A percentile compares a stretch with the other conserved stretches of the same genome.
phyloP scores from a whole-genome alignment of 2,888 invertebrate genomes.

The Drosophila phalerata region DNA sequence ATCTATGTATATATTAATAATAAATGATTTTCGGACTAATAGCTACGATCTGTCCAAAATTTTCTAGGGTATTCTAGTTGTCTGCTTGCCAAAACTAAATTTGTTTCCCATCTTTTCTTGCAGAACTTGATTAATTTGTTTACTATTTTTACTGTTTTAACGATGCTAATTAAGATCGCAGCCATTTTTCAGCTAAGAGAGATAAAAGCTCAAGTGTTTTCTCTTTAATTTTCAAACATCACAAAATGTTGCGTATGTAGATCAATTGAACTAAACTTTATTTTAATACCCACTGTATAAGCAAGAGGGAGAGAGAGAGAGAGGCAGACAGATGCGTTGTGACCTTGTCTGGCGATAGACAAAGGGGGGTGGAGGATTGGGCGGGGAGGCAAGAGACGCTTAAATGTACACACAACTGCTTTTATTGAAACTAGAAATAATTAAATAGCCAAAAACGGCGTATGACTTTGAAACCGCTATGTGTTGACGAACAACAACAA shows the following conservation, averaged over 20 bases:
- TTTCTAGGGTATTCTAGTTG: not conserved
- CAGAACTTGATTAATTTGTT: conserved; percentile 25
- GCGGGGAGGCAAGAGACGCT: conserved; percentile 9
- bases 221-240: not conserved
- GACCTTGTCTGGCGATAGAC: conserved; percentile 36
- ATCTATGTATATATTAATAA: too few species aligned
- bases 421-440: conserved; percentile 74
- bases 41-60: too few species aligned
- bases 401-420: conserved; percentile 42
- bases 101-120: not conserved
- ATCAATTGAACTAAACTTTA: conserved; percentile 3
- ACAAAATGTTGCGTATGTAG: not conserved
- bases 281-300: too few species aligned
- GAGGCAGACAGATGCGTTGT: conserved; percentile 23
- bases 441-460: conserved; percentile 72
- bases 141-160: conserved; percentile 15
- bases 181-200: conserved; percentile 24
- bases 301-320: too few species aligned
- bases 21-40: too few species aligned
- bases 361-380: not conserved
- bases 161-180: conserved; percentile 23
- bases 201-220: not conserved
- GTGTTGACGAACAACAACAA: conserved; percentile 25
- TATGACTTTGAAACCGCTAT: conserved; percentile 74
- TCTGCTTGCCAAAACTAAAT: not conserved